Evolutionary conservation across 2,888 invertebrate genomes (phyloP).

Genomic region (Laspeyria flexula): DNA sequence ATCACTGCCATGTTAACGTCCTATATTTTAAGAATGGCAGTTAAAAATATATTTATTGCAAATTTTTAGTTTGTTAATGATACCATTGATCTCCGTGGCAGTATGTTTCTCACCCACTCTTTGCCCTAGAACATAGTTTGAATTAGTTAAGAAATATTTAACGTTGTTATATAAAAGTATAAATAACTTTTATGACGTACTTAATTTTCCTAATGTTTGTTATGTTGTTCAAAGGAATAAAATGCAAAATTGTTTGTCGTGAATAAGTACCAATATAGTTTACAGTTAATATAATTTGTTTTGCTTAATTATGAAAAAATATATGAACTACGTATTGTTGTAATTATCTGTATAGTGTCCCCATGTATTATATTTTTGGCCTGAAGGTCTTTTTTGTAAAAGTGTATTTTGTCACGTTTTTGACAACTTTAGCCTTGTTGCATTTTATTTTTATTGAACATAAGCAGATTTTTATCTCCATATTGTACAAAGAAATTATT

Average conservation of each 20-base stretch:
- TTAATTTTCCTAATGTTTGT: conserved; percentile 29
- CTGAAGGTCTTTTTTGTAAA: conserved; percentile 52
- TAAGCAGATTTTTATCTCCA: conserved; percentile 68
- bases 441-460: conserved; percentile 82
- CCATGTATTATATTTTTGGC: conserved; percentile 46
- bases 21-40: conserved; percentile 38
- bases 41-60: conserved; percentile 19
- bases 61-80: conserved; percentile 18
- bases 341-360: conserved; percentile 51
- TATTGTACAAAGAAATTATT: conserved; percentile 80
- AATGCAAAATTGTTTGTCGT: conserved; percentile 40
- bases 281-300: not conserved
- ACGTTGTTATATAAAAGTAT: conserved; percentile 10
- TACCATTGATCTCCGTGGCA: conserved; percentile 37
- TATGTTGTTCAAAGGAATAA: conserved; percentile 44
- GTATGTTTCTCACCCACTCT: conserved; percentile 23
- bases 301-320: not conserved
- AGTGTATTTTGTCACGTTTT: conserved; percentile 63
- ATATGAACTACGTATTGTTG: conserved; percentile 38
- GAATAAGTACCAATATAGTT: not conserved
- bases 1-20: conserved; percentile 42
- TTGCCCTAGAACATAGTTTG: conserved; percentile 14
- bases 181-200: conserved; percentile 22
- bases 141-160: conserved; percentile 23
- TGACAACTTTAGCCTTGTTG: conserved; percentile 68